Percentiles rank a stretch among this genome's conserved stretches.
phyloP scores from a whole-genome alignment of 2,797 vertebrate genomes.

The Channa striata region DNA sequence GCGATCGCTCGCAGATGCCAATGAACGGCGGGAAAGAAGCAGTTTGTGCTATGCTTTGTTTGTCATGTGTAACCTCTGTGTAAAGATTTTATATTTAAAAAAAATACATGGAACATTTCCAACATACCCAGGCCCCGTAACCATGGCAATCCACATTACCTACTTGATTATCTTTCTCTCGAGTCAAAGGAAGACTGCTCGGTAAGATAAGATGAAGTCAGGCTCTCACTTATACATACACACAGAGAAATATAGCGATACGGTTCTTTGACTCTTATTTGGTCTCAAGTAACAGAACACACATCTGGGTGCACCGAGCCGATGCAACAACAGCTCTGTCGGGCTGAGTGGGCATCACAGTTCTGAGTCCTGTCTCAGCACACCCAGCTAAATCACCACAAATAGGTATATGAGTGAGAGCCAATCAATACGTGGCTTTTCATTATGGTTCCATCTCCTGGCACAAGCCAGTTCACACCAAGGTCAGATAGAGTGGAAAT shows the following conservation, averaged over 20 bases:
- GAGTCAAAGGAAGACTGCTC: constrained; percentile 71
- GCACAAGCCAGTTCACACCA: constrained; percentile 39
- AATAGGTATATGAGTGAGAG: constrained; percentile 67
- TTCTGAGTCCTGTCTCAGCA: constrained; percentile 36
- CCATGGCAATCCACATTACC: constrained; percentile 75
- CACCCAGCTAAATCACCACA: constrained; percentile 50
- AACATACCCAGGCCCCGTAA: constrained; percentile 67
- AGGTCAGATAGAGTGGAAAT: constrained; percentile 64
- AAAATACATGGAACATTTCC: constrained; percentile 60
- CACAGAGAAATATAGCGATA: constrained; percentile 10
- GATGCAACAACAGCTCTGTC: constrained; percentile 14
- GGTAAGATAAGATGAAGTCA: constrained; percentile 64
- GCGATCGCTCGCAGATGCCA: background rate
- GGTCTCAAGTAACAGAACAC: constrained; percentile 29
- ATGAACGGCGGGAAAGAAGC: constrained; percentile 16
- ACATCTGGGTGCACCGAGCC: constrained; percentile 22
- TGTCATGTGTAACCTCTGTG: constrained; percentile 49
- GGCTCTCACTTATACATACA: constrained; percentile 26
- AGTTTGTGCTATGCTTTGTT: constrained; percentile 9
- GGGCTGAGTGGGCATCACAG: constrained; percentile 22
- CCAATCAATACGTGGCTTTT: constrained; percentile 76
- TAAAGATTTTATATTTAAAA: constrained; percentile 53
- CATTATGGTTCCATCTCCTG: constrained; percentile 70
- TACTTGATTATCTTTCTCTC: constrained; percentile 63
- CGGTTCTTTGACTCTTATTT: constrained; percentile 29